These are phyloP conservation scores for Syndactyla subalaris DNA, from an alignment of 2,797 vertebrate genomes.

Conservation along the genomic window DNA sequence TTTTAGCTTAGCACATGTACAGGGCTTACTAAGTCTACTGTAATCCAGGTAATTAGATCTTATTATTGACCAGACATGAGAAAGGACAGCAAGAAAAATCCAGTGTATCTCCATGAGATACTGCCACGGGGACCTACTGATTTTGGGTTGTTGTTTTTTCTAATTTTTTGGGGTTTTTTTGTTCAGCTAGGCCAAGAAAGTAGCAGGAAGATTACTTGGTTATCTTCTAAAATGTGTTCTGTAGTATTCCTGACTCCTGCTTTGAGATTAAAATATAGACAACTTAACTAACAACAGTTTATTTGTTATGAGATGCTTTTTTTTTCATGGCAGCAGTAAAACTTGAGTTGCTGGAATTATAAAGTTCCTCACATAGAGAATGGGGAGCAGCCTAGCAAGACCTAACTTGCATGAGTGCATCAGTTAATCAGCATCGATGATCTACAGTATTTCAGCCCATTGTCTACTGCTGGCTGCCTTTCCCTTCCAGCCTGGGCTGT, in stretches of 20 bases:
- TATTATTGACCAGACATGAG: background rate
- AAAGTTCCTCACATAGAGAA: background rate
- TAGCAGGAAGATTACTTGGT: background rate
- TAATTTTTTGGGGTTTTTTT: background rate
- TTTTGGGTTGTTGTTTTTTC: background rate
- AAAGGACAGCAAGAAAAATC: background rate
- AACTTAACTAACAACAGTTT: background rate
- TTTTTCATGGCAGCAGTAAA: background rate
- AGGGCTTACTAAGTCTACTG: background rate
- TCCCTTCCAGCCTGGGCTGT: background rate
- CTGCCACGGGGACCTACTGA: background rate
- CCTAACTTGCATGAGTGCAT: background rate
- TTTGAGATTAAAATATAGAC: background rate
- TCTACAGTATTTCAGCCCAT: background rate
- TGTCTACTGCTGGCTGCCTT: background rate
- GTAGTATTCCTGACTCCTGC: background rate
- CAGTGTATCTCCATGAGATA: background rate
- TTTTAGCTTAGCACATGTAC: background rate
- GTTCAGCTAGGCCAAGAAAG: background rate
- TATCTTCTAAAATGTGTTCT: background rate
- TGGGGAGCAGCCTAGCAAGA: background rate
- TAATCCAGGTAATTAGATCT: background rate
- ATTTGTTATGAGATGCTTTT: background rate
- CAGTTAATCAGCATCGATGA: background rate
- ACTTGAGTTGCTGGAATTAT: background rate